Percentiles rank a stretch among this genome's conserved stretches.
These are phyloP conservation scores for Monodelphis domestica DNA, from an alignment of 2,797 vertebrate genomes.

Conservation along the genomic window DNA sequence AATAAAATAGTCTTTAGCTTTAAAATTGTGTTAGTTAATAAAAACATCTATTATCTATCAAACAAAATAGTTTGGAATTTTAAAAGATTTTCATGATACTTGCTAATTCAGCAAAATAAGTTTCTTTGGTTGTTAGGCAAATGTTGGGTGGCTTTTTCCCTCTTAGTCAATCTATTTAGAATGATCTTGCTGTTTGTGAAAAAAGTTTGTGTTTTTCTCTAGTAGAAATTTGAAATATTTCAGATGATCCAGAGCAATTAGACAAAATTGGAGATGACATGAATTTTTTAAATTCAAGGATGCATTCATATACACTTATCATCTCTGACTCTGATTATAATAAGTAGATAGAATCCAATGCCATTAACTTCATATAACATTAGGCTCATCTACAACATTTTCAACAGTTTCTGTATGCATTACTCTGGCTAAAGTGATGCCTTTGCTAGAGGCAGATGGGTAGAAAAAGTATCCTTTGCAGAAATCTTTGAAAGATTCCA, in stretches of 20 bases:
- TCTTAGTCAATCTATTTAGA: not conserved
- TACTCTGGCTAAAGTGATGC: not conserved
- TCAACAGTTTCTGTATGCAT: not conserved
- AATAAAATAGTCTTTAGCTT: not conserved
- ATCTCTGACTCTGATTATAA: not conserved
- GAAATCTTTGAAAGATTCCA: slow-evolving; percentile 1
- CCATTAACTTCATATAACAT: not conserved
- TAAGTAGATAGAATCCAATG: slow-evolving; percentile 33
- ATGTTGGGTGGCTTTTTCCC: not conserved
- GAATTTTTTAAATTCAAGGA: not conserved
- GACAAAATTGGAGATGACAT: not conserved
- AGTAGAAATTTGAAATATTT: not conserved
- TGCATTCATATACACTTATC: not conserved
- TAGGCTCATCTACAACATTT: not conserved
- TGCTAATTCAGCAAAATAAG: slow-evolving; percentile 18
- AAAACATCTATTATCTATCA: not conserved
- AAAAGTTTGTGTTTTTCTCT: slow-evolving; percentile 16
- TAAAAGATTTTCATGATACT: slow-evolving; percentile 35
- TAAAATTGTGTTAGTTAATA: not conserved
- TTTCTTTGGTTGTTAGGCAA: slow-evolving; percentile 27
- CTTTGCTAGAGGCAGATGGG: slow-evolving; percentile 5
- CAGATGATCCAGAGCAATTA: not conserved
- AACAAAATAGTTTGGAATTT: slow-evolving; percentile 20
- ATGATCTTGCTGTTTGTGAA: not conserved
- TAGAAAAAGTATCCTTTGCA: slow-evolving; percentile 8